phyloP scores from a whole-genome alignment of 2,113 vertebrate genomes.

The Myanophis thanlyinensis region DNA sequence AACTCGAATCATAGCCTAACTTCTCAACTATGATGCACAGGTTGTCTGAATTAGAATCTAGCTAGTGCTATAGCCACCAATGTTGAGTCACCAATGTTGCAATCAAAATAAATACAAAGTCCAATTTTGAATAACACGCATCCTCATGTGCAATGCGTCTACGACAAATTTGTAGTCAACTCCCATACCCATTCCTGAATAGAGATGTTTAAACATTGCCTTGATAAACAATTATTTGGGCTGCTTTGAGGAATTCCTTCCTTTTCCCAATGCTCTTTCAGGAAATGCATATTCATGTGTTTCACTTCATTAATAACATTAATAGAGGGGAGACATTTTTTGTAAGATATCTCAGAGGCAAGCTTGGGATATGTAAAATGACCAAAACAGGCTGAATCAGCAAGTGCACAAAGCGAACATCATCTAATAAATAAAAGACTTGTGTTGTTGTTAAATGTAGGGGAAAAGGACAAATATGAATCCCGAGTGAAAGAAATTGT shows the following conservation, averaged over 20 bases:
- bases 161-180: not conserved
- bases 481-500: conserved; percentile 47
- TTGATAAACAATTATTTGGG: conserved; percentile 7
- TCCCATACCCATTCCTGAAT: not conserved
- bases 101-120: not conserved
- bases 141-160: too few relatives aligned
- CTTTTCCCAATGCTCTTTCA: conserved; percentile 14
- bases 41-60: not conserved
- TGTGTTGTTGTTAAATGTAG: conserved; percentile 27
- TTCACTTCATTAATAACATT: conserved; percentile 44
- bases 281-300: conserved; percentile 21
- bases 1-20: not conserved
- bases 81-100: too few relatives aligned
- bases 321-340: conserved; percentile 26
- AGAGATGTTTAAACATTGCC: not conserved
- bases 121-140: not conserved
- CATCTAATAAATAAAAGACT: conserved; percentile 17
- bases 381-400: conserved; percentile 9
- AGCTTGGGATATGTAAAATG: conserved; percentile 15
- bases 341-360: not conserved
- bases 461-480: conserved; percentile 42
- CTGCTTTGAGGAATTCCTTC: conserved; percentile 31
- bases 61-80: not conserved
- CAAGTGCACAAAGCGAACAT: not conserved
- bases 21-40: not conserved